Evolutionary conservation across 2,888 invertebrate genomes (phyloP).

Genomic region (Blastobasis adustella): DNA sequence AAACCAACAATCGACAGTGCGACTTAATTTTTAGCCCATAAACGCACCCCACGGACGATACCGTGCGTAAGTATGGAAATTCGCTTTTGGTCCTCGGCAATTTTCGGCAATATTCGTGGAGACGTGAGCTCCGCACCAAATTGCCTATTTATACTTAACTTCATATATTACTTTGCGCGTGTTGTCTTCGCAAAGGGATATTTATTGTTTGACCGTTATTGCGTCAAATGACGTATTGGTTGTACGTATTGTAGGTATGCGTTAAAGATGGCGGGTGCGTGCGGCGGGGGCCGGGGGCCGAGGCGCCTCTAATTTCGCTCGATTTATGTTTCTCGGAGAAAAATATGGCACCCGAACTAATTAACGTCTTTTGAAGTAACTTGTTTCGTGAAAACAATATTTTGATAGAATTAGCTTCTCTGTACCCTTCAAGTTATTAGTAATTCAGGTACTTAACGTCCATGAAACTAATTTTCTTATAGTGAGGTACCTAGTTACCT

Average conservation of each 20-base stretch:
- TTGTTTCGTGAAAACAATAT: too few species aligned
- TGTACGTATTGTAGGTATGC: constrained; percentile 54
- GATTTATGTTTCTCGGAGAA: too few species aligned
- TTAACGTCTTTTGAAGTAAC: too few species aligned
- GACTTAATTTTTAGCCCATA: constrained; percentile 75
- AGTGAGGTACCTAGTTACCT: too few species aligned
- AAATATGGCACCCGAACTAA: too few species aligned
- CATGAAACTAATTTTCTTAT: too few species aligned
- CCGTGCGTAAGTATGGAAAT: constrained; percentile 74
- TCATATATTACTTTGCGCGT: constrained; percentile 75
- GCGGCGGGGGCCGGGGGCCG: constrained; percentile 19
- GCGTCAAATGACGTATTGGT: constrained; percentile 71
- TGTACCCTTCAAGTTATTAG: too few species aligned
- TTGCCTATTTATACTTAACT: constrained; percentile 76
- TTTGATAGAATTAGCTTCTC: too few species aligned
- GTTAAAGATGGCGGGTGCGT: constrained; percentile 50
- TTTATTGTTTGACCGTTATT: constrained; percentile 74
- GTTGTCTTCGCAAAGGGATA: constrained; percentile 74
- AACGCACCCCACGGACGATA: constrained; percentile 70
- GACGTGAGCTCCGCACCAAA: constrained; percentile 70
- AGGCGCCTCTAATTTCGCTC: too few species aligned
- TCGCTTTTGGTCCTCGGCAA: constrained; percentile 56
- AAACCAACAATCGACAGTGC: constrained; percentile 49
- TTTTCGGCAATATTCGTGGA: constrained; percentile 71
- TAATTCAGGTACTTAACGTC: too few species aligned